Conservation (phyloP, 2,888 invertebrate species). For the Epirrhoe tristata region DNA sequence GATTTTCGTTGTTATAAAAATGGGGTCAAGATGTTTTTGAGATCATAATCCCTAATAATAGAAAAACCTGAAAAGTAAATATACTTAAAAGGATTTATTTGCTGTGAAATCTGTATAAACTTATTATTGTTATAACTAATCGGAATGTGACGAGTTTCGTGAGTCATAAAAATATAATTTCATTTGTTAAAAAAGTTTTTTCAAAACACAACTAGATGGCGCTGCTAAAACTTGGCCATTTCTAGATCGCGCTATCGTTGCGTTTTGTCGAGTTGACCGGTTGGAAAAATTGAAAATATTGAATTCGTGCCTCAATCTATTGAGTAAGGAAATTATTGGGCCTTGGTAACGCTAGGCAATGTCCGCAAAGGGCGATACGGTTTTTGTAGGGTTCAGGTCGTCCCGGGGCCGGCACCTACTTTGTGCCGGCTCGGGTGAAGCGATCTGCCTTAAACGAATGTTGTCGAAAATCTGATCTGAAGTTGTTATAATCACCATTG, state of each 20-base stretch:
- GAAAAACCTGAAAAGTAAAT: neutral
- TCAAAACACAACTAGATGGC: constrained; percentile 54
- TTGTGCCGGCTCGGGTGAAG: constrained; percentile 90
- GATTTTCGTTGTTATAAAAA: neutral
- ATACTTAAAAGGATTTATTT: neutral
- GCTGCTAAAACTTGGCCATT: constrained; percentile 38
- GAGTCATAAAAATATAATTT: neutral
- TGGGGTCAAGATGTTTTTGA: constrained; percentile 13
- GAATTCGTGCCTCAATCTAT: constrained; percentile 95
- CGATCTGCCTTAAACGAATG: constrained; percentile 87
- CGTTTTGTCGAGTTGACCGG: constrained; percentile 16
- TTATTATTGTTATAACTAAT: neutral
- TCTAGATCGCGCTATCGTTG: constrained; percentile 55
- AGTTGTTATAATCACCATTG: no score
- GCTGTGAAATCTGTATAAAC: neutral
- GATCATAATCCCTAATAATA: neutral
- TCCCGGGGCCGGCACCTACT: constrained; percentile 93
- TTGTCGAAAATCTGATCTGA: no score
- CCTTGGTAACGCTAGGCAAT: constrained; percentile 96
- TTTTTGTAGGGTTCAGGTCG: constrained; percentile 95
- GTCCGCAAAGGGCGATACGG: constrained; percentile 84
- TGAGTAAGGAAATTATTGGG: constrained; percentile 99
- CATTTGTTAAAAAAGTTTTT: constrained; percentile 8
- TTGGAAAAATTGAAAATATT: neutral
- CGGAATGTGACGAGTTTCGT: neutral